Base-by-base conservation (phyloP, 2,888 invertebrate species). In the Acleris literana region DNA sequence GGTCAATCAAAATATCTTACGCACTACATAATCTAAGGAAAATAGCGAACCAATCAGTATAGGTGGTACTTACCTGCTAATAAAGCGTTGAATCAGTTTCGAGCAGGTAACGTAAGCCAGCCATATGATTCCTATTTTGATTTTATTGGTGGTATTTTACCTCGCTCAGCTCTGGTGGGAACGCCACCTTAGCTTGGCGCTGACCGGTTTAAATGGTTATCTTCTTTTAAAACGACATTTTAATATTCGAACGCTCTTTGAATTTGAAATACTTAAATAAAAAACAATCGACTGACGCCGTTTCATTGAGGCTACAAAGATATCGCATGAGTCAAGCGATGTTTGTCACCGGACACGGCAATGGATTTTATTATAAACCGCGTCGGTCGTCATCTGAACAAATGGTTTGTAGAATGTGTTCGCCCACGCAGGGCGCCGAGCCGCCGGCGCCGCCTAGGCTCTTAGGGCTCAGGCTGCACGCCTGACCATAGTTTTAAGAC, bases 281-380 rank as follows among this genome's bases (percentile, higher is more conserved):
- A 55, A 54, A 64, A 56, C 53, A 56, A 60, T 44, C 20, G 51
- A 6, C 18, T 57, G 56, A 62, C 66, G 39, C 62, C 61, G 62
- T 66, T 62, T 62, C 61, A 66, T 66, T 57, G 56, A 65, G 51
- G 62, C 20, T 62, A 56, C 65, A 48, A 52, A 52, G 56, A 62
- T 66, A 62, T 66, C 57, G 59, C 64, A 76, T 78, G 76, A 74
- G 76, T 75, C 78, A 80, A 79, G 73, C 73, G 74, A 69, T 75
- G 74, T 79, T 76, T 78, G 76, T 79, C 81, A 75, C 77, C 80
- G 78, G 85, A 87, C 88, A 87, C 79, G 85, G 84, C 87, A 90
- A 86, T 88, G 88, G 88, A 88, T 90, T 90, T 90, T 88, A 90
- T 88, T 88, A 90, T 66, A 89, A 88, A 85, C 82, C 80, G 83